Evolutionary conservation across 2,888 invertebrate genomes (phyloP).

Genomic region (Diarsia rubi): DNA sequence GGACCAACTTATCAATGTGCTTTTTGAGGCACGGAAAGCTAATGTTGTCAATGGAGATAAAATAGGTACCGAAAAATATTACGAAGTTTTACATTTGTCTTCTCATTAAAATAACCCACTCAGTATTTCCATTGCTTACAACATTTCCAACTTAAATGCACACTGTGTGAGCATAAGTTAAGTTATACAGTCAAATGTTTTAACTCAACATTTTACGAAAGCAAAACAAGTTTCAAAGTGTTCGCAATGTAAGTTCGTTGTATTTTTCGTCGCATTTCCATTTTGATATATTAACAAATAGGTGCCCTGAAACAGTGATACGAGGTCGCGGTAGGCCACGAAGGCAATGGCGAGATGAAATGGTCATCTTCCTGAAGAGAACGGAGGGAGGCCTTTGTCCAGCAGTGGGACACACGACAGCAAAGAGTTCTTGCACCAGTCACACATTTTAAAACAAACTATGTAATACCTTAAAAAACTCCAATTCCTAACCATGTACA

Average conservation of each 20-base stretch:
- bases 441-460: neutral
- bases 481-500: neutral
- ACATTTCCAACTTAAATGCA: neutral
- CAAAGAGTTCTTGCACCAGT: neutral
- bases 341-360: too few species aligned
- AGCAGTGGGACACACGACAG: too few species aligned
- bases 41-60: too few species aligned
- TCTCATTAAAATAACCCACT: neutral
- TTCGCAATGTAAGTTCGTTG: constrained; percentile 15
- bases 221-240: constrained; percentile 28
- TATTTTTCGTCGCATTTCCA: neutral
- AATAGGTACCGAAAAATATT: neutral
- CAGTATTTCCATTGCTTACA: neutral
- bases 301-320: too few species aligned
- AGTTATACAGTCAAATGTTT: constrained; percentile 19
- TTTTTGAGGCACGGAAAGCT: too few species aligned
- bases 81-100: neutral
- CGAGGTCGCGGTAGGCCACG: too few species aligned
- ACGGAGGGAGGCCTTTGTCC: too few species aligned
- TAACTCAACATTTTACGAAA: constrained; percentile 11
- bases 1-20: too few species aligned
- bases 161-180: neutral
- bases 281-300: neutral
- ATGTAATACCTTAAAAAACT: too few species aligned
- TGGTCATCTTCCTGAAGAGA: too few species aligned